Base-by-base conservation (phyloP, 2,888 invertebrate genomes). In the Biston betularia region DNA sequence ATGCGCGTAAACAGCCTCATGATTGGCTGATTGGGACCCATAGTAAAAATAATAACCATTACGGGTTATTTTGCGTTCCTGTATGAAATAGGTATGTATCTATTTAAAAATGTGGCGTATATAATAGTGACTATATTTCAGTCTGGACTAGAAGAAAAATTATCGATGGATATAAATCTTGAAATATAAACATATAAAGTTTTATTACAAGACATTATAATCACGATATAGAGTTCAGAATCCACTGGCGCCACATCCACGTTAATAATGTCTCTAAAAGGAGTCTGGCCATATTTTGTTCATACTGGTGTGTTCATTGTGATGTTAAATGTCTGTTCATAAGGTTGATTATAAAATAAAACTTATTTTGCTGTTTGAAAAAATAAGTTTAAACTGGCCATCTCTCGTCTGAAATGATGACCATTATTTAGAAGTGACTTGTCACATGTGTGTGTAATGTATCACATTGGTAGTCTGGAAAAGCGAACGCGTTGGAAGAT, bases 31-130 rank as follows among this genome's bases (percentile, higher is more conserved):
- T 53, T 40, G 7, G 11, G 42, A 14, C 33, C 54, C 42, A 33
- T 11, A 42, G 9, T 54, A n/a, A n/a, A 54, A 24, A n/a, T n/a
- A 24, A 42, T 1, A 14, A 42, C 42, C 54, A 42, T 42, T 42
- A 42, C 10, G 24, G 8, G 38, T 48, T 53, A 53, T 53, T 50
- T 34, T 5, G 60, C 60, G 65, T 60, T 65, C 65, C 56, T 60
- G 46, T 59, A 45, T 65, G 50, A 58, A 14, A 59, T 55, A 65
- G 50, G 40, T 63, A 58, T 42, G 11, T 50, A 54, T 48, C 11
- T 58, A 57, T 40, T 46, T 58, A 10, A 55, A 66, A 57, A 42
- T 44, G 56, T 56, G 65, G 54, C 60, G 62, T 62, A 48, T 50
- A 45, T 45, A 49, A 46, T 46, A 45, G 46, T 59, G 40, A 46